phyloP scores from a whole-genome alignment of 2,888 invertebrate species.

The Ischnus inquisitorius region DNA sequence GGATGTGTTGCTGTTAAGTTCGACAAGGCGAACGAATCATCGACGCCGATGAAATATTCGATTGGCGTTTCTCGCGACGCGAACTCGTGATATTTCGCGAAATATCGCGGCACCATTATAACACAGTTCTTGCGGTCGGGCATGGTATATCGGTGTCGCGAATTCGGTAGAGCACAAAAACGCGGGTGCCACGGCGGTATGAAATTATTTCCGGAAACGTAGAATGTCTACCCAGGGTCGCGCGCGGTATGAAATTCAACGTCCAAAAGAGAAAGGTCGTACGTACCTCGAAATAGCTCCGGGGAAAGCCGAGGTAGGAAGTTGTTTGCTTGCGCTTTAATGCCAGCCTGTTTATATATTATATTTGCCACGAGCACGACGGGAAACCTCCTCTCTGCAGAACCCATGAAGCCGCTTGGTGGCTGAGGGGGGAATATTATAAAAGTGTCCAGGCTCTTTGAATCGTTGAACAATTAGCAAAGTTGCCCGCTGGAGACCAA shows the following conservation, averaged over 20 bases:
- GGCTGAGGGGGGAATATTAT: constrained; percentile 42
- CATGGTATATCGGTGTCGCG: not conserved
- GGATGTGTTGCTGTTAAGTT: constrained; percentile 69
- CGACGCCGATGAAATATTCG: not conserved
- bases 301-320: constrained; percentile 61
- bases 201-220: constrained; percentile 57
- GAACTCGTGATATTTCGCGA: constrained; percentile 31
- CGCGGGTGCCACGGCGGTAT: not conserved
- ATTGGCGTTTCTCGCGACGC: not conserved
- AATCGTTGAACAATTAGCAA: constrained; percentile 76
- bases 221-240: constrained; percentile 47
- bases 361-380: constrained; percentile 26
- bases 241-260: constrained; percentile 60
- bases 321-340: constrained; percentile 61
- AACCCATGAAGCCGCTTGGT: not conserved
- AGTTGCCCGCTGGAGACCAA: constrained; percentile 72
- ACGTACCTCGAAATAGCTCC: constrained; percentile 60
- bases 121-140: not conserved
- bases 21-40: constrained; percentile 59
- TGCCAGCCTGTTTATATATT: constrained; percentile 63
- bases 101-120: not conserved
- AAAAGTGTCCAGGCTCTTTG: constrained; percentile 65
- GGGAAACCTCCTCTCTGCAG: constrained; percentile 6
- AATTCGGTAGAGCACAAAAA: not conserved
- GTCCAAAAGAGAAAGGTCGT: constrained; percentile 57